Percentiles rank a stretch among this genome's conserved stretches.
These are phyloP conservation scores for Trichogramma evanescens DNA, from an alignment of 2,888 invertebrate genomes.

Conservation along the genomic window DNA sequence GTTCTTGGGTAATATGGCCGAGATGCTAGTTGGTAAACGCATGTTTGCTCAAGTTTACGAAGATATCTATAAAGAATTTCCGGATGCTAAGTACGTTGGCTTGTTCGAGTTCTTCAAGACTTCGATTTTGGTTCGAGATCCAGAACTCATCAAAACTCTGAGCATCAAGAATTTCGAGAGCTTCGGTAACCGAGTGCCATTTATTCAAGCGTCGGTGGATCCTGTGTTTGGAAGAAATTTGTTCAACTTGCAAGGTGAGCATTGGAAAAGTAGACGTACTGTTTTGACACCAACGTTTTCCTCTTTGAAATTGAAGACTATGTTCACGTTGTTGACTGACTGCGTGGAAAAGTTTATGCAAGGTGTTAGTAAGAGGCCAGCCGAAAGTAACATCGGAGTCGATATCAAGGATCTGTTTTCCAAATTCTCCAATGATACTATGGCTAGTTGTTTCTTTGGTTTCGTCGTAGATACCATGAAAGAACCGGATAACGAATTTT, in stretches of 20 bases:
- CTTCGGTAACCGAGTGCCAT: slow-evolving; percentile 31
- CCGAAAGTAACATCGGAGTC: slow-evolving; percentile 10
- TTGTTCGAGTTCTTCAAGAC: slow-evolving; percentile 29
- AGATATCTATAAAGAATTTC: slow-evolving; percentile 9
- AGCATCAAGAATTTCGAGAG: slow-evolving; percentile 33
- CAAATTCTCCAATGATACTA: slow-evolving; percentile 30
- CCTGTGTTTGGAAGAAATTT: slow-evolving; percentile 26
- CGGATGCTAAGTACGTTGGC: slow-evolving; percentile 27
- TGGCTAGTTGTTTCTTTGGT: slow-evolving; percentile 34
- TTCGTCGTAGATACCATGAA: slow-evolving; percentile 29
- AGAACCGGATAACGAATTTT: slow-evolving; percentile 33
- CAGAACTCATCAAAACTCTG: slow-evolving; percentile 30
- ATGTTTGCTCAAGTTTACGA: not conserved
- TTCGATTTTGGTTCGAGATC: slow-evolving; percentile 28
- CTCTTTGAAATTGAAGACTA: slow-evolving; percentile 51
- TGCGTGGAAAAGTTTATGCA: slow-evolving; percentile 34
- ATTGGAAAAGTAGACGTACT: slow-evolving; percentile 51
- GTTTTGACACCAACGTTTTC: slow-evolving; percentile 54
- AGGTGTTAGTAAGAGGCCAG: slow-evolving; percentile 17
- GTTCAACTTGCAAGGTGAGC: slow-evolving; percentile 39
- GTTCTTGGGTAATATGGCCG: slow-evolving; percentile 26
- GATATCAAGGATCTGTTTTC: slow-evolving; percentile 33
- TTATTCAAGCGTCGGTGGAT: slow-evolving; percentile 24
- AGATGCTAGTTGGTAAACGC: not conserved
- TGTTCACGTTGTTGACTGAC: slow-evolving; percentile 48